These are phyloP conservation scores for Loriculus beryllinus DNA, from an alignment of 2,797 vertebrate species.

Conservation along the genomic window DNA sequence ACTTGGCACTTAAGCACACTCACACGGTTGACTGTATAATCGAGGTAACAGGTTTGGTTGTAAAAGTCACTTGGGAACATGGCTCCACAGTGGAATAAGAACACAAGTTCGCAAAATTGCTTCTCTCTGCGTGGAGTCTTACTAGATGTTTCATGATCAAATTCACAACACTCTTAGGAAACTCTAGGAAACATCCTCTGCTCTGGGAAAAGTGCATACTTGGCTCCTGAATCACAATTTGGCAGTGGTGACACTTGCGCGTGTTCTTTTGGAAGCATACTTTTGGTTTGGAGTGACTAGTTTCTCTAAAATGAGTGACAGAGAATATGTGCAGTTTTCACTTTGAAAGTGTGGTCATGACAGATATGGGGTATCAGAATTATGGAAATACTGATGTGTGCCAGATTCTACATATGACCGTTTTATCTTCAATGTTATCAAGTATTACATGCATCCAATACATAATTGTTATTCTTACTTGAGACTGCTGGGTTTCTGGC, in stretches of 20 bases:
- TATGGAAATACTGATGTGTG: not conserved
- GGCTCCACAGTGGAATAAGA: not conserved
- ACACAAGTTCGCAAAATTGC: not conserved
- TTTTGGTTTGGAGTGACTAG: not conserved
- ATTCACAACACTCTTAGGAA: not conserved
- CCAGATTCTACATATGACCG: not conserved
- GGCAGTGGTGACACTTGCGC: not conserved
- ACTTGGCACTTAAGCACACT: not conserved
- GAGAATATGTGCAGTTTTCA: not conserved
- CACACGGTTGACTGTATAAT: not conserved
- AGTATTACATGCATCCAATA: not conserved
- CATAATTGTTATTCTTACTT: not conserved
- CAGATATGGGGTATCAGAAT: not conserved
- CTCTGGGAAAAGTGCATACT: not conserved
- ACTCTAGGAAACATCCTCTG: not conserved
- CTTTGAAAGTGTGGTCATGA: not conserved
- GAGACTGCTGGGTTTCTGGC: not conserved
- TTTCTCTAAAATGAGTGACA: not conserved
- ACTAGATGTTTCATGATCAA: not conserved
- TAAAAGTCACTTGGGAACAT: not conserved
- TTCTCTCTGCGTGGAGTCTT: not conserved
- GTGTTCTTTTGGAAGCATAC: not conserved
- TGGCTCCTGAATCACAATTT: slow-evolving; percentile 32
- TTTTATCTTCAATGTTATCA: not conserved
- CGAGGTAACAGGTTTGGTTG: not conserved